Evolutionary conservation across 2,888 invertebrate genomes (phyloP).

Genomic region (Dicycla oo): DNA sequence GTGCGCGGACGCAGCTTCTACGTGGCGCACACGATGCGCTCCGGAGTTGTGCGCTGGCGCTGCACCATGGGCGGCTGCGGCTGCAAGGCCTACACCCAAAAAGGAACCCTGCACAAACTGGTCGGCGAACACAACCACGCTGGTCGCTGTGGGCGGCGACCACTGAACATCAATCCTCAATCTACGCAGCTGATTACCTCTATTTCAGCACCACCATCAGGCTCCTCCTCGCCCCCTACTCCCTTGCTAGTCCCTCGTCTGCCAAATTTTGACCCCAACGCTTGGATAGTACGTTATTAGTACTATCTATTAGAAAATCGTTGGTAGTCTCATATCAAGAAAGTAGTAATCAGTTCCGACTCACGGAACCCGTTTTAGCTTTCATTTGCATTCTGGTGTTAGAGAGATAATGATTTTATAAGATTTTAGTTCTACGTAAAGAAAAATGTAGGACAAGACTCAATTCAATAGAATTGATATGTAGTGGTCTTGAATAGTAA

Average conservation of each 20-base stretch:
- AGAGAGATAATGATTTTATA: conserved; percentile 30
- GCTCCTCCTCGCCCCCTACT: conserved; percentile 73
- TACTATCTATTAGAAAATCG: conserved; percentile 26
- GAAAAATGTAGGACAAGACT: conserved; percentile 28
- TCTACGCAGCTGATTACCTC: conserved; percentile 38
- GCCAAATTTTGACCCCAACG: conserved; percentile 82
- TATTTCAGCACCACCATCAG: conserved; percentile 48
- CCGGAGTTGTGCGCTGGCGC: conserved; percentile 87
- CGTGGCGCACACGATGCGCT: conserved; percentile 88
- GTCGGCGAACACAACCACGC: conserved; percentile 87
- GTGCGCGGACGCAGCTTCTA: conserved; percentile 88
- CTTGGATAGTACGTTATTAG: conserved; percentile 84
- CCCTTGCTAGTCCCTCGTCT: conserved; percentile 81
- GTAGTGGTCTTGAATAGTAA: conserved; percentile 22
- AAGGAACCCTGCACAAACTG: conserved; percentile 85
- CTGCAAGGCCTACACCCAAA: conserved; percentile 88
- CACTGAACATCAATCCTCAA: conserved; percentile 61
- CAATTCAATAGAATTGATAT: conserved; percentile 38
- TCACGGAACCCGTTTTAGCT: conserved; percentile 25
- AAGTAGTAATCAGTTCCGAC: conserved; percentile 39
- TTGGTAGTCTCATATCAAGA: conserved; percentile 41
- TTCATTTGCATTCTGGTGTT: conserved; percentile 41
- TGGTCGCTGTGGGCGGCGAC: conserved; percentile 81
- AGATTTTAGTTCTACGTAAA: conserved; percentile 27
- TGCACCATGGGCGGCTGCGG: conserved; percentile 89